Conservation (phyloP, 2,888 invertebrate genomes). For the Slavum lentiscoides region DNA sequence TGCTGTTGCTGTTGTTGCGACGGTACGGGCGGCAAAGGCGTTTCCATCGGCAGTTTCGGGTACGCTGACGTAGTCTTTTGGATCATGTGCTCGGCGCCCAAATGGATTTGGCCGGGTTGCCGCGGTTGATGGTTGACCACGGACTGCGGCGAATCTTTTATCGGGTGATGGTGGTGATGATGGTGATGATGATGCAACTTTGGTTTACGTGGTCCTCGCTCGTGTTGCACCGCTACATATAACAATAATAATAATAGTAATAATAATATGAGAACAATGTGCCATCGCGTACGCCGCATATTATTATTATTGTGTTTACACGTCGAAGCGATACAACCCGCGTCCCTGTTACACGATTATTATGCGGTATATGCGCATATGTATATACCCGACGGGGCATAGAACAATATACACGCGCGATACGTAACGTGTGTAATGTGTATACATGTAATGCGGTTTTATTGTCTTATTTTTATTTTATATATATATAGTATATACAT, state of each 20-base stretch:
- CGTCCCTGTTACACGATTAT: too few species aligned
- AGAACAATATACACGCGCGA: too few species aligned
- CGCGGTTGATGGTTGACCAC: constrained; percentile 12
- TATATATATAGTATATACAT: too few species aligned
- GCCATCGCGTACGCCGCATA: too few species aligned
- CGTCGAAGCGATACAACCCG: too few species aligned
- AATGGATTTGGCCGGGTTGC: constrained; percentile 56
- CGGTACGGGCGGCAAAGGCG: constrained; percentile 58
- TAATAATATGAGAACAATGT: too few species aligned
- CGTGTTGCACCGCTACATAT: constrained; percentile 92
- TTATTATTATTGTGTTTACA: too few species aligned
- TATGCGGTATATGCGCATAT: too few species aligned
- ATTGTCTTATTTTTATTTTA: too few species aligned
- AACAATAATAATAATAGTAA: neutral
- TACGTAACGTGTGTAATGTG: too few species aligned
- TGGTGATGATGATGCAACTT: constrained; percentile 66
- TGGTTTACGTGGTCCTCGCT: constrained; percentile 91
- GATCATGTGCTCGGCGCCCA: constrained; percentile 36
- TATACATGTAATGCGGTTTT: too few species aligned
- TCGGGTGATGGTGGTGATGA: constrained; percentile 47
- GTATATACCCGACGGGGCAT: too few species aligned
- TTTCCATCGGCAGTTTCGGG: constrained; percentile 31
- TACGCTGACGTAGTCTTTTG: constrained; percentile 32
- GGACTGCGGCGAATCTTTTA: constrained; percentile 41
- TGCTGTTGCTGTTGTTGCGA: constrained; percentile 57